Conservation (phyloP, 1,140 invertebrate genomes). For the Neotoxoptera formosana region DNA sequence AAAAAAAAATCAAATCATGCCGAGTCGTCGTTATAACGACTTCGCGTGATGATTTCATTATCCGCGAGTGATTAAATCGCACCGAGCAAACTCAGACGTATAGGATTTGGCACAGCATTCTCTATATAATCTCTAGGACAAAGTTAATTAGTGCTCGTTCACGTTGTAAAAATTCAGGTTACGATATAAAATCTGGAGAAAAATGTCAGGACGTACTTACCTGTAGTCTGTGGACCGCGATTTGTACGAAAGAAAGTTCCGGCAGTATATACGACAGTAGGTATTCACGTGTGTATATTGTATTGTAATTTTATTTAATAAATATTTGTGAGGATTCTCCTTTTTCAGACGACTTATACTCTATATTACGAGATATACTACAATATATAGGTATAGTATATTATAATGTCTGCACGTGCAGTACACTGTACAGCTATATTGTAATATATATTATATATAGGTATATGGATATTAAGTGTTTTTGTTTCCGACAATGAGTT, state of each 20-base stretch:
- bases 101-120: not conserved
- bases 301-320: not conserved
- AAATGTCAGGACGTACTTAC: not conserved
- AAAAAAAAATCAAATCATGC: slow-evolving; percentile 12
- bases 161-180: slow-evolving; percentile 14
- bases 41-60: slow-evolving; percentile 7
- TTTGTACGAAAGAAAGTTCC: not conserved
- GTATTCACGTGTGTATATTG: not conserved
- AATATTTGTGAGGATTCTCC: not conserved
- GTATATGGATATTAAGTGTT: not conserved
- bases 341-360: not conserved
- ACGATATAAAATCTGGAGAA: not conserved
- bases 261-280: not conserved
- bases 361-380: not conserved
- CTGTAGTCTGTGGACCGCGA: not conserved
- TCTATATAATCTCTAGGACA: not conserved
- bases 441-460: not conserved
- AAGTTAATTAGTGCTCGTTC: slow-evolving; percentile 19
- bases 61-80: not conserved
- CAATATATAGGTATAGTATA: not conserved
- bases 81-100: not conserved
- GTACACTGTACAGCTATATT: not conserved
- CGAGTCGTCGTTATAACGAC: not conserved
- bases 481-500: not conserved
- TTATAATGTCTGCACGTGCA: not conserved